Percentiles rank a stretch among this genome's conserved stretches.
These are phyloP conservation scores for Amphimallon solstitiale DNA, from an alignment of 2,888 invertebrate genomes.

Conservation along the genomic window DNA sequence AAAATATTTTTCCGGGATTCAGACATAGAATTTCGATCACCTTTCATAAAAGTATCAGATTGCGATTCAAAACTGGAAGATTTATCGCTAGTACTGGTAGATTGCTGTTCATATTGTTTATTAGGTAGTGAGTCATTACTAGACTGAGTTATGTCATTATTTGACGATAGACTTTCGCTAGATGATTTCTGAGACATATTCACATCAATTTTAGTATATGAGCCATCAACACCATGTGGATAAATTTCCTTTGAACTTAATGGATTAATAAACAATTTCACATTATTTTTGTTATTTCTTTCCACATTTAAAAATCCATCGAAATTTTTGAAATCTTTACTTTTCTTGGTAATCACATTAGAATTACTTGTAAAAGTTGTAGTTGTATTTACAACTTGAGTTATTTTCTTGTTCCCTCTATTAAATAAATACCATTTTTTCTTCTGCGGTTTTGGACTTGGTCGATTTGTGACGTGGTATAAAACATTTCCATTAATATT, in stretches of 20 bases:
- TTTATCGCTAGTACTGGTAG: conserved; percentile 42
- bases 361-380: conserved; percentile 60
- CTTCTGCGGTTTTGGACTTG: conserved; percentile 59
- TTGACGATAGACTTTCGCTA: conserved; percentile 57
- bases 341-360: conserved; percentile 59
- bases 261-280: conserved; percentile 62
- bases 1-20: conserved; percentile 46
- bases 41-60: not conserved
- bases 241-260: conserved; percentile 62
- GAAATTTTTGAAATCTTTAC: conserved; percentile 59
- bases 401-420: conserved; percentile 55
- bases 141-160: conserved; percentile 54
- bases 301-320: conserved; percentile 48
- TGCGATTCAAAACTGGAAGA: conserved; percentile 58
- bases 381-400: conserved; percentile 59
- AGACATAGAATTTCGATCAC: conserved; percentile 1
- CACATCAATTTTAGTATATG: conserved; percentile 58
- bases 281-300: conserved; percentile 52
- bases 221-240: conserved; percentile 60
- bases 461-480: conserved; percentile 67
- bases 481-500: conserved; percentile 83
- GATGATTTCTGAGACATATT: conserved; percentile 54
- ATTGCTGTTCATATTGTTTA: conserved; percentile 45
- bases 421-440: conserved; percentile 61
- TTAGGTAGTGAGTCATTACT: conserved; percentile 52